Evolutionary conservation across 2,113 vertebrate genomes (phyloP), one percentile per base, ranked within the genome.

Genomic region (Lampris megalopsis): DNA sequence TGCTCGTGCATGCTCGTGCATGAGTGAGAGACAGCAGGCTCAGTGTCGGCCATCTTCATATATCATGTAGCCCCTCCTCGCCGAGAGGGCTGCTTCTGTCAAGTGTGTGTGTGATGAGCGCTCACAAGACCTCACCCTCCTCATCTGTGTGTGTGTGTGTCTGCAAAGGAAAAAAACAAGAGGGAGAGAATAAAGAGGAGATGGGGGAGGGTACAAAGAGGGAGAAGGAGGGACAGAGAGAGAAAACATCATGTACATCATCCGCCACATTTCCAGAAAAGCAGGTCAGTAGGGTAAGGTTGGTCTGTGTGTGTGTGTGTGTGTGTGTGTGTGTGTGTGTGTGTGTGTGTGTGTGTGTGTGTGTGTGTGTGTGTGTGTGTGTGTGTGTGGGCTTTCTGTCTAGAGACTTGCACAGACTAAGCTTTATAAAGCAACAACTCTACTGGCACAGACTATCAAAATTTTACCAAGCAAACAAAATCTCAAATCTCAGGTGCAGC

Each of bases 41-140:
- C 73, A 80, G 88, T 88, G 84, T 84, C 24, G 87, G 88, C 83
- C 88, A 89, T 89, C 89, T 89, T 89, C 87, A 90, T 90, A 90
- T 83, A 92, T 90, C 87, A 86, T 88, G 82, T 84, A 87, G 83
- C 83, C 77, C 73, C 78, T 88, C 66, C 77, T 90, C 66, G 86
- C 89, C 88, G 83, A 87, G 82, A 90, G 91, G 90, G 80, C 90
- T 91, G 91, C 88, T 90, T 84, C 84, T 89, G 89, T 88, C 87
- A 81, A 90, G 89, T 92, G 83, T 89, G 83, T 89, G 76, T 79
- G 86, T 90, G 92, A 91, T 90, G 89, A 88, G 90, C 68, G 69
- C 74, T 84, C 85, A 86, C 79, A 84, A 90, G 88, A 89, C 81
- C 82, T 77, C 79, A 59, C 71, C 1, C 79, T 75, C 67, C 68